phyloP scores from a whole-genome alignment of 2,888 invertebrate genomes.

The Lasiommata megera region DNA sequence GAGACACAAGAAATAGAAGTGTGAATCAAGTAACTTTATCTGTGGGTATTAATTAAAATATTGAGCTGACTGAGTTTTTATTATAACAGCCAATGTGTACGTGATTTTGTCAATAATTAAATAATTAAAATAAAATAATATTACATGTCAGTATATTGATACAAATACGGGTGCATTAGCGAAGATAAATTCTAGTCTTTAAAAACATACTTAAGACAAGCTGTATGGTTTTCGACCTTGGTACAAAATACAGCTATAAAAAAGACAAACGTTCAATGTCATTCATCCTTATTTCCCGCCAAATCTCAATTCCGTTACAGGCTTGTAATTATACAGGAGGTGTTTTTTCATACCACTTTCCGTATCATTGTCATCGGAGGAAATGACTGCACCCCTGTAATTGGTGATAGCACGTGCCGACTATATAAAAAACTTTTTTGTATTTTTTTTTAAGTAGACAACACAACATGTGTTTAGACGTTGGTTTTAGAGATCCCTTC shows the following conservation, averaged over 20 bases:
- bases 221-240: slow-evolving; percentile 7
- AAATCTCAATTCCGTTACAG: slow-evolving; percentile 42
- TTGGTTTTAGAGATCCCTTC: slow-evolving; percentile 18
- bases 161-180: no score
- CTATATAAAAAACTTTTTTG: slow-evolving; percentile 35
- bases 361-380: slow-evolving; percentile 73
- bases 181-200: no score
- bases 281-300: slow-evolving; percentile 41
- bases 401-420: slow-evolving; percentile 55
- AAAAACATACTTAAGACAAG: background rate
- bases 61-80: no score
- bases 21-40: no score
- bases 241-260: slow-evolving; percentile 7
- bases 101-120: no score
- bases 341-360: slow-evolving; percentile 43
- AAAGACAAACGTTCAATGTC: slow-evolving; percentile 28
- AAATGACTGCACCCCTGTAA: slow-evolving; percentile 68
- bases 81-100: no score
- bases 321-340: slow-evolving; percentile 40
- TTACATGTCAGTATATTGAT: no score
- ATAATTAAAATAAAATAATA: no score
- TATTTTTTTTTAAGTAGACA: slow-evolving; percentile 37
- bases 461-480: slow-evolving; percentile 45
- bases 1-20: no score
- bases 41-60: no score